Evolutionary conservation across 2,888 invertebrate species (phyloP).

Genomic region (Amiota mariae): DNA sequence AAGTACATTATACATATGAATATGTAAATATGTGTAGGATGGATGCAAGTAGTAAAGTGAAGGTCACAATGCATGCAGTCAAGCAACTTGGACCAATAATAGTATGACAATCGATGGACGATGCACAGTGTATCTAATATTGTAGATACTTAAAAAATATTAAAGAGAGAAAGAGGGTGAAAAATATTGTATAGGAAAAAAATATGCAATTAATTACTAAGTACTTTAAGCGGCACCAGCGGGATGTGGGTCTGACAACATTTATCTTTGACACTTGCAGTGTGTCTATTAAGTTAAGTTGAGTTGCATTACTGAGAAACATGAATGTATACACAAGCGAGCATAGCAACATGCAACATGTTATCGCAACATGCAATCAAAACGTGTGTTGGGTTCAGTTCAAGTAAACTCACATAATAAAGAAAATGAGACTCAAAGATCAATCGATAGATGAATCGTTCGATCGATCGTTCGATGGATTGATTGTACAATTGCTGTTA

Average conservation of each 20-base stretch:
- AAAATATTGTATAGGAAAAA: background rate
- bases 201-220: conserved; percentile 21
- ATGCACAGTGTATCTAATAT: too few species aligned
- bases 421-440: conserved; percentile 8
- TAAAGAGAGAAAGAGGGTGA: too few species aligned
- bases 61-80: conserved; percentile 21
- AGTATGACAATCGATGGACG: too few species aligned
- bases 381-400: conserved; percentile 12
- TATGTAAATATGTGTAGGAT: conserved; percentile 14
- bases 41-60: background rate
- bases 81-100: background rate
- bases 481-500: background rate
- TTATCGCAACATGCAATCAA: conserved; percentile 26
- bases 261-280: conserved; percentile 25
- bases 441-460: background rate
- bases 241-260: conserved; percentile 5
- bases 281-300: background rate
- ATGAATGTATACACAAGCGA: background rate
- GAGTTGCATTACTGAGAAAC: too few species aligned
- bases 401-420: background rate
- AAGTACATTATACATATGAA: background rate
- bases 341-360: background rate
- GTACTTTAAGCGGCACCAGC: too few species aligned
- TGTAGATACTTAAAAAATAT: too few species aligned
- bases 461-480: background rate